These are phyloP conservation scores for Urosaurus nigricauda DNA, from an alignment of 2,797 vertebrate genomes.

Conservation along the genomic window DNA sequence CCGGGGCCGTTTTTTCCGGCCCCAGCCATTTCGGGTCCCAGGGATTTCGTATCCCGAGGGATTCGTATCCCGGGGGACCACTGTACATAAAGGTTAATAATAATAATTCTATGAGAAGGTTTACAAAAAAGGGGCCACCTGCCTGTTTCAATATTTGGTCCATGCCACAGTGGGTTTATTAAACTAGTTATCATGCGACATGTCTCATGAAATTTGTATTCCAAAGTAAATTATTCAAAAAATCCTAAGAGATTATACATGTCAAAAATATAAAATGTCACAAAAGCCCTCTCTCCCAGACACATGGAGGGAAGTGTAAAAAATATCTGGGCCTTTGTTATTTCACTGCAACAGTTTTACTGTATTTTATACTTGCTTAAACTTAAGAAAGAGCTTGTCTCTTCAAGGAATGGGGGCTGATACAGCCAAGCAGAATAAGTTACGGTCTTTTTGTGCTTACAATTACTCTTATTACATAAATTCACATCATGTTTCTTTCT, in stretches of 20 bases:
- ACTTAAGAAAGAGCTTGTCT: not conserved
- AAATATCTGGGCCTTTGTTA: not conserved
- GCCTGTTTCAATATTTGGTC: constrained; percentile 28
- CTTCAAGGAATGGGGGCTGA: not conserved
- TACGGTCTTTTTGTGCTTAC: not conserved
- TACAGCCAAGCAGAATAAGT: not conserved
- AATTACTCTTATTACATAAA: not conserved
- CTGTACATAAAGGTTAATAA: no score
- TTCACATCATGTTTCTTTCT: not conserved
- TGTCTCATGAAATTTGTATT: not conserved
- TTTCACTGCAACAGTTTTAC: not conserved
- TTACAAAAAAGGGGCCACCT: constrained; percentile 6
- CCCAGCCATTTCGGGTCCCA: no score
- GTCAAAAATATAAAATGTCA: not conserved
- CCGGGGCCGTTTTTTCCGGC: no score
- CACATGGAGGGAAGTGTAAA: not conserved
- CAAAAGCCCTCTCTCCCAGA: not conserved
- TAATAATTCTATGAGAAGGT: not conserved
- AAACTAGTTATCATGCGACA: not conserved
- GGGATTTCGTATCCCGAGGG: no score
- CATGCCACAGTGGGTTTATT: constrained; percentile 1
- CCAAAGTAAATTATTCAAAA: not conserved
- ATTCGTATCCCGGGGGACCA: no score
- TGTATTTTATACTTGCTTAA: not conserved
- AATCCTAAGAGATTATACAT: not conserved